phyloP scores from a whole-genome alignment of 1,140 invertebrate genomes.

The Schmidtea mediterranea region DNA sequence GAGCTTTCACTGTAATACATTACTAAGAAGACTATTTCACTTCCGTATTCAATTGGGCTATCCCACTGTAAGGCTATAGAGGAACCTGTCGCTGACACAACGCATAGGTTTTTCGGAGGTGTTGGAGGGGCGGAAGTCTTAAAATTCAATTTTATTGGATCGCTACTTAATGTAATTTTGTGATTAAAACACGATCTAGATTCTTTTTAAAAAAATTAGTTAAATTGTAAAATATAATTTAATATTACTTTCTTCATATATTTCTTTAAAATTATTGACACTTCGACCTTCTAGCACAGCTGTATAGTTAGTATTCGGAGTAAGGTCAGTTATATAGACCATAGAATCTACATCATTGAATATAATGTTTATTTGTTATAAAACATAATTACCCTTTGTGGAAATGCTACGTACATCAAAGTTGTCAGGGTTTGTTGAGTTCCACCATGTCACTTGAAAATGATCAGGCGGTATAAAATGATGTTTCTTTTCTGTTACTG shows the following conservation, averaged over 20 bases:
- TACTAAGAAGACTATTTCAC: constrained; percentile 20
- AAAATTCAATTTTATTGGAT: constrained; percentile 18
- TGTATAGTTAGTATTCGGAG: constrained; percentile 18
- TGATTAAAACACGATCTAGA: not conserved
- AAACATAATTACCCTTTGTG: constrained; percentile 1
- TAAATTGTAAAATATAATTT: not conserved
- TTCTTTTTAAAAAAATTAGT: not conserved
- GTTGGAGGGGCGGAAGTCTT: constrained; percentile 21
- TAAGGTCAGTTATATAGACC: constrained; percentile 18
- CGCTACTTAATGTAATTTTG: constrained; percentile 16
- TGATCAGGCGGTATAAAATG: constrained; percentile 21
- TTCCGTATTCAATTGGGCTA: constrained; percentile 20
- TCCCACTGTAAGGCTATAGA: constrained; percentile 23
- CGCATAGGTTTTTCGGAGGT: constrained; percentile 20
- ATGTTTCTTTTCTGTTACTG: constrained; percentile 15
- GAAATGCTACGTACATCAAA: not conserved
- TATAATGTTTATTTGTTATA: constrained; percentile 7
- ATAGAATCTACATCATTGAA: constrained; percentile 17
- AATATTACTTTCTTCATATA: constrained; percentile 12
- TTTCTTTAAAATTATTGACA: constrained; percentile 19
- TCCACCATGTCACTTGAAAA: constrained; percentile 27
- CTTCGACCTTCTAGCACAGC: constrained; percentile 24
- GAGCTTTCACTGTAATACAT: not conserved
- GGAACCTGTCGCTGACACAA: constrained; percentile 20
- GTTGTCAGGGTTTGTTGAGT: constrained; percentile 15